A percentile compares a stretch with the other conserved stretches of the same genome.
Evolutionary conservation across 2,888 invertebrate genomes (phyloP).

Genomic region (Cryptus viduatorius): DNA sequence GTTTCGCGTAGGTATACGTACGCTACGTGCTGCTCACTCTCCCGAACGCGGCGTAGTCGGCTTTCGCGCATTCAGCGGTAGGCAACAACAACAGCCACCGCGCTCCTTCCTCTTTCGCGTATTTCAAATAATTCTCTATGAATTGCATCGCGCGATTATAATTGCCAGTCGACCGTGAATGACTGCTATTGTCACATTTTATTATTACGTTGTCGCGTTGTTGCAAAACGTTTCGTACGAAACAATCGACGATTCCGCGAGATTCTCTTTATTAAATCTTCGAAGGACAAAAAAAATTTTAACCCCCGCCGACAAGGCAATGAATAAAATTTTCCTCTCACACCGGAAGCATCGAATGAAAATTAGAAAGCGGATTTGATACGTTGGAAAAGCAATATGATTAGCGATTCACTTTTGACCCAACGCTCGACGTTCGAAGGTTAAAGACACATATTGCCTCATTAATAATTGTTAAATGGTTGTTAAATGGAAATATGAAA

Average conservation of each 20-base stretch:
- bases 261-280: no score
- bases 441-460: not conserved
- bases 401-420: constrained; percentile 5
- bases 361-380: constrained; percentile 7
- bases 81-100: not conserved
- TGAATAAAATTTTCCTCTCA: not conserved
- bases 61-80: constrained; percentile 44
- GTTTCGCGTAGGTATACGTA: constrained; percentile 14
- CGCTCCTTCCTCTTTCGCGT: constrained; percentile 21
- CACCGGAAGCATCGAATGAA: not conserved
- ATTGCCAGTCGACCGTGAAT: constrained; percentile 40
- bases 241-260: not conserved
- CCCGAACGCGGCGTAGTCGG: constrained; percentile 4
- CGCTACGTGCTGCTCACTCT: not conserved
- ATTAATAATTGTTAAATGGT: constrained; percentile 17
- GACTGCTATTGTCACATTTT: constrained; percentile 2
- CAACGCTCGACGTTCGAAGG: not conserved
- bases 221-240: not conserved
- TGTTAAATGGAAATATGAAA: constrained; percentile 5
- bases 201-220: constrained; percentile 5
- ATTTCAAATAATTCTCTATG: constrained; percentile 30
- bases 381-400: not conserved
- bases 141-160: constrained; percentile 42
- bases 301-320: no score
- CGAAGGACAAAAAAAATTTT: no score